Evolutionary conservation across 2,113 vertebrate species (phyloP).

Genomic region (Crypturellus undulatus): DNA sequence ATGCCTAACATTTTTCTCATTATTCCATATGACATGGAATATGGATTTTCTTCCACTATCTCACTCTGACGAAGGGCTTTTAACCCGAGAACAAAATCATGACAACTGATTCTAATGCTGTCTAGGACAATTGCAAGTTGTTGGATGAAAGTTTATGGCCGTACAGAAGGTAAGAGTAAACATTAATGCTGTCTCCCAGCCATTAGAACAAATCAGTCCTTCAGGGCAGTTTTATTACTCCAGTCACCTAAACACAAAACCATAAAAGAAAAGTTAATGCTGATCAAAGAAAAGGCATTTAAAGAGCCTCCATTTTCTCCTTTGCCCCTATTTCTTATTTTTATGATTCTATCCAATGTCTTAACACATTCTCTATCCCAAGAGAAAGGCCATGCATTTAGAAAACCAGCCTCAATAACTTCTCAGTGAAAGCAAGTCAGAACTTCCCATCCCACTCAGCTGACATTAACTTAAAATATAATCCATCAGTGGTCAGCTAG

Average conservation of each 20-base stretch:
- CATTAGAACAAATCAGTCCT: slow-evolving; percentile 18
- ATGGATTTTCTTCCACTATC: background rate
- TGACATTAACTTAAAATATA: background rate
- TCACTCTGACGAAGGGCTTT: background rate
- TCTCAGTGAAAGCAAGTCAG: background rate
- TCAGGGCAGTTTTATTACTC: slow-evolving; percentile 21
- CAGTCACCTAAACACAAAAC: background rate
- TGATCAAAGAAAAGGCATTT: background rate
- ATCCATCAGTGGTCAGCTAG: background rate
- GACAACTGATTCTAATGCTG: background rate
- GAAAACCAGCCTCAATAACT: background rate
- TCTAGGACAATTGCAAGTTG: slow-evolving; percentile 9
- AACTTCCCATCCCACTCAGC: background rate
- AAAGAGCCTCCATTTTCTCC: background rate
- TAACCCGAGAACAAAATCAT: background rate
- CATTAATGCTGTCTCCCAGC: background rate
- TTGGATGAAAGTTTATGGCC: slow-evolving; percentile 10
- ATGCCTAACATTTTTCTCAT: background rate
- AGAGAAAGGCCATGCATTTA: background rate
- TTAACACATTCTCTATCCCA: background rate
- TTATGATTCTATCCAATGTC: background rate
- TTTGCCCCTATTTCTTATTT: background rate
- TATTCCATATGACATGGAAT: background rate
- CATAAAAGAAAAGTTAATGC: background rate
- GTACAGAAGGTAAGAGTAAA: slow-evolving; percentile 6